These are phyloP conservation scores for Apis cerana DNA, from an alignment of 1,140 invertebrate species.

Conservation along the genomic window DNA sequence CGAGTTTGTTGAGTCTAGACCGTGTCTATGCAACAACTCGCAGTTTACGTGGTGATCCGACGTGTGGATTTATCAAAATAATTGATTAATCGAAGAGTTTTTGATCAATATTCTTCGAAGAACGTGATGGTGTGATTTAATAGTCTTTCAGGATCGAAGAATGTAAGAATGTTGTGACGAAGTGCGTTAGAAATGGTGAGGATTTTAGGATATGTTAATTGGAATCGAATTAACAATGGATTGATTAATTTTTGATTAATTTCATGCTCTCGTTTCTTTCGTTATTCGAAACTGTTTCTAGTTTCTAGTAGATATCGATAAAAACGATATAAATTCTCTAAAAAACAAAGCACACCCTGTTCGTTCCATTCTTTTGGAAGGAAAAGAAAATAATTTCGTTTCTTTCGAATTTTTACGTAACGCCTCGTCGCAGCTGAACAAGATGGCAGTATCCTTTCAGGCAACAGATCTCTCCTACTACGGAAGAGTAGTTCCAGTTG, in stretches of 20 bases:
- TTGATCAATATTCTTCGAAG: neutral
- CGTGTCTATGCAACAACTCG: constrained; percentile 52
- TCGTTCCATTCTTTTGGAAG: neutral
- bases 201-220: too few species aligned
- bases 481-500: constrained; percentile 65
- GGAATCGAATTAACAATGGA: too few species aligned
- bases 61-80: constrained; percentile 1
- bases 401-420: constrained; percentile 11
- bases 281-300: too few species aligned
- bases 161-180: too few species aligned
- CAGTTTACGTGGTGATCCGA: constrained; percentile 44
- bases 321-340: too few species aligned
- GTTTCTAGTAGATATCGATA: too few species aligned
- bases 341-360: neutral
- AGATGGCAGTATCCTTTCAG: constrained; percentile 52
- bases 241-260: too few species aligned
- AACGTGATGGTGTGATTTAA: too few species aligned
- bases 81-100: neutral
- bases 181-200: too few species aligned
- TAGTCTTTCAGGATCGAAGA: too few species aligned
- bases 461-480: constrained; percentile 46
- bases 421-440: constrained; percentile 42
- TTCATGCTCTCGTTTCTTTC: too few species aligned
- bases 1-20: constrained; percentile 56
- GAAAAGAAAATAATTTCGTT: too few species aligned